phyloP scores from a whole-genome alignment of 1,140 invertebrate genomes.

The Yoshiicerus persimilis region DNA sequence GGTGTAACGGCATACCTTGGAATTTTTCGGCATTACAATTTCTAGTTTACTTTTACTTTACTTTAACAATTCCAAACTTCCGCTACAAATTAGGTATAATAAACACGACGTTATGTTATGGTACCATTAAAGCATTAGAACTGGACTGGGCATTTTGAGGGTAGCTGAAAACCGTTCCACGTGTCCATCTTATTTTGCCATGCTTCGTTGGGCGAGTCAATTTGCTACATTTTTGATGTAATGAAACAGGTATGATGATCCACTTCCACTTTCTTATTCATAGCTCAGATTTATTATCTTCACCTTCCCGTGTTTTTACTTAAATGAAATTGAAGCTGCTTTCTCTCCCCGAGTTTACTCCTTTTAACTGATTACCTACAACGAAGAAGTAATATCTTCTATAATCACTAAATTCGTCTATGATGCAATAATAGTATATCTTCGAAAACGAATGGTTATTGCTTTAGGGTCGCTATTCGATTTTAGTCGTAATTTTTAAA shows the following conservation, averaged over 20 bases:
- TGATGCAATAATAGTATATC: not conserved
- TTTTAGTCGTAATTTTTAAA: not conserved
- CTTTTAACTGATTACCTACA: not conserved
- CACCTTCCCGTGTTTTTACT: not conserved
- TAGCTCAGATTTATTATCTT: conserved; percentile 14
- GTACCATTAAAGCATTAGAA: not conserved
- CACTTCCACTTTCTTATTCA: conserved; percentile 4
- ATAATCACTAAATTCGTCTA: not conserved
- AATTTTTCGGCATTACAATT: not conserved
- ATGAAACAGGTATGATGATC: not conserved
- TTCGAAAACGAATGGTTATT: not conserved
- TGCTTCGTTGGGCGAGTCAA: not conserved
- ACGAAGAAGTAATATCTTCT: not conserved
- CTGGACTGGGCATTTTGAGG: not conserved
- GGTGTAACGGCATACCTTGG: not conserved
- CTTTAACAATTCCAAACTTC: not conserved
- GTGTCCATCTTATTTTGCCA: not conserved
- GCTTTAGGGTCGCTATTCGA: not conserved
- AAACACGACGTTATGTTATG: not conserved
- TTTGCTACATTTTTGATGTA: not conserved
- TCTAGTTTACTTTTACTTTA: not conserved
- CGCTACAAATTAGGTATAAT: not conserved
- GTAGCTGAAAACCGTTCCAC: not conserved
- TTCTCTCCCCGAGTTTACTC: not conserved
- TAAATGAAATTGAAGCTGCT: not conserved